A percentile compares a stretch with the other conserved stretches of the same genome.
These are phyloP conservation scores for Bergia puertoricense DNA, from an alignment of 92 coral and sea anemone species.

Conservation along the genomic window DNA sequence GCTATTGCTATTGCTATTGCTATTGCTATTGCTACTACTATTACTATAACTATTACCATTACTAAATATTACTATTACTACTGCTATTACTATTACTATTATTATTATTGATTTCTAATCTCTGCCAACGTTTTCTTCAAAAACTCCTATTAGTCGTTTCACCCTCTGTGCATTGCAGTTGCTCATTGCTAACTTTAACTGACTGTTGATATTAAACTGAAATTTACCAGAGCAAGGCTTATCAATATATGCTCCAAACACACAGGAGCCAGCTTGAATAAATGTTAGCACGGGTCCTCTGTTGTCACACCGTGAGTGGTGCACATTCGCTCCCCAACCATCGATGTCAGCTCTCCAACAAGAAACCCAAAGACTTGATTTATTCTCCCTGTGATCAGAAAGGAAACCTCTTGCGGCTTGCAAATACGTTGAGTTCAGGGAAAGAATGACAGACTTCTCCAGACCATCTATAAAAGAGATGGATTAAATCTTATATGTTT, in stretches of 20 bases:
- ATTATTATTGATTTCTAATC: no score
- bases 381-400: neutral
- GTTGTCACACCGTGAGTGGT: constrained; percentile 28
- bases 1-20: no score
- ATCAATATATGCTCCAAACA: constrained; percentile 26
- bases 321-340: neutral
- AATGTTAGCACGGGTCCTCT: neutral
- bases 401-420: constrained; percentile 12
- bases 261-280: neutral
- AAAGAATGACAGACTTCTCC: constrained; percentile 21
- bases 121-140: no score
- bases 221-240: constrained; percentile 28
- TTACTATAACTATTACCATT: no score
- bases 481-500: neutral
- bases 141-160: no score
- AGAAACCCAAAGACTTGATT: neutral
- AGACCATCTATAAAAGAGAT: constrained; percentile 18
- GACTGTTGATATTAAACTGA: no score
- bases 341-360: constrained; percentile 13
- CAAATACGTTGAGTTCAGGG: constrained; percentile 15
- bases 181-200: no score
- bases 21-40: no score
- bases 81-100: no score
- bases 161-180: no score
- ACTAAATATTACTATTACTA: no score